A percentile compares a stretch with the other conserved stretches of the same genome.
phyloP scores from a whole-genome alignment of 1,140 invertebrate species.

The Plectus sambesii region DNA sequence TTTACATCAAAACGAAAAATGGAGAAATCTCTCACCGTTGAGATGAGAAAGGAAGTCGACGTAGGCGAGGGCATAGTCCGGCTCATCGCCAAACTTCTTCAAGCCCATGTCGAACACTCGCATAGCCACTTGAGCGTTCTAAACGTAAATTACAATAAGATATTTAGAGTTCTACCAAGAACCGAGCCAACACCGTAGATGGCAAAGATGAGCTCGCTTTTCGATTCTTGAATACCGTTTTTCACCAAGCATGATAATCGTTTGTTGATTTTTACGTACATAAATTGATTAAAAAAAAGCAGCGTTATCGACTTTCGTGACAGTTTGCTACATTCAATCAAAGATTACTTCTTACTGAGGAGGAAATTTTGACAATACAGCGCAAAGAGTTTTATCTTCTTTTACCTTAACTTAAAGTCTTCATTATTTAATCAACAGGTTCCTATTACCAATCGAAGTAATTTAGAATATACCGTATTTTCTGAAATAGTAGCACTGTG shows the following conservation, averaged over 20 bases:
- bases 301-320: too few species aligned
- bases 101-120: conserved; percentile 93
- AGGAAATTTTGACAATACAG: not conserved
- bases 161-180: not conserved
- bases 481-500: not conserved
- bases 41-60: conserved; percentile 94
- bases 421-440: conserved; percentile 5
- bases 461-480: too few species aligned
- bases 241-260: too few species aligned
- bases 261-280: too few species aligned
- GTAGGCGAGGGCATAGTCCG: conserved; percentile 86
- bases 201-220: too few species aligned
- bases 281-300: too few species aligned
- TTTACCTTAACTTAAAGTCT: conserved; percentile 5
- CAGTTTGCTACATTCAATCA: too few species aligned
- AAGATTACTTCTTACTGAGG: too few species aligned
- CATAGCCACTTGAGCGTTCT: conserved; percentile 92
- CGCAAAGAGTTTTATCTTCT: conserved; percentile 6
- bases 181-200: too few species aligned
- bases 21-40: conserved; percentile 60
- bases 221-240: too few species aligned
- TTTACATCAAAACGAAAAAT: not conserved
- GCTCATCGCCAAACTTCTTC: conserved; percentile 85
- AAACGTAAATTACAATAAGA: conserved; percentile 23
- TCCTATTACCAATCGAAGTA: not conserved